A percentile compares a stretch with the other conserved stretches of the same genome.
Evolutionary conservation across 1,140 invertebrate genomes (phyloP).

Genomic region (Sitobion miscanthi): DNA sequence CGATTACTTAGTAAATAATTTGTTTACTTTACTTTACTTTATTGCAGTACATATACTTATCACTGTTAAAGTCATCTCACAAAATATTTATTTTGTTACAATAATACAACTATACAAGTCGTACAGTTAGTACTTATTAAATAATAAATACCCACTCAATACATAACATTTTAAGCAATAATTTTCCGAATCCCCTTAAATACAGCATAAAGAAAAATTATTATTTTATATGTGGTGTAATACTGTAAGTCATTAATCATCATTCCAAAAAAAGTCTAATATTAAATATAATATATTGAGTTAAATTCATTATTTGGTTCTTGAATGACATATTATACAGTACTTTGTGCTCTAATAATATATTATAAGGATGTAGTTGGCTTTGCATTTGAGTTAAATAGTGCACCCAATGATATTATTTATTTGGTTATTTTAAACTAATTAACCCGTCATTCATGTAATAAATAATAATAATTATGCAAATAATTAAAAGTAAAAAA

Average conservation of each 20-base stretch:
- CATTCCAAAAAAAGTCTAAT: neutral
- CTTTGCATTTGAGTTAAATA: neutral
- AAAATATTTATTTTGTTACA: neutral
- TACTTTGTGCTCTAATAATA: slow-evolving; percentile 22
- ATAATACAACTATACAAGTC: neutral
- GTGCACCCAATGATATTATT: neutral
- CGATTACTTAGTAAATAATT: neutral
- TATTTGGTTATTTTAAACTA: neutral
- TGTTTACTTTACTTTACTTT: no score
- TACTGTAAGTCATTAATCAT: neutral
- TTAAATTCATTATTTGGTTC: slow-evolving; percentile 12
- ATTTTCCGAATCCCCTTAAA: neutral
- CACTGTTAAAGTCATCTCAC: neutral
- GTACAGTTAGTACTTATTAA: neutral
- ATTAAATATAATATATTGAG: neutral
- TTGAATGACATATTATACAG: neutral
- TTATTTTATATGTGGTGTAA: neutral
- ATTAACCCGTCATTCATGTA: neutral
- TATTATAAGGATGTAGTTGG: slow-evolving; percentile 11
- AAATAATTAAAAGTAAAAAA: neutral
- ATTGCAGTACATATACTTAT: no score
- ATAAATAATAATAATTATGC: neutral
- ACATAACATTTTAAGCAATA: neutral
- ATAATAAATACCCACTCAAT: neutral
- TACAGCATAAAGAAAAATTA: neutral